Evolutionary conservation across 2,797 vertebrate genomes (phyloP), one percentile per base, ranked within the genome.

Genomic region (Rhinella marina): DNA sequence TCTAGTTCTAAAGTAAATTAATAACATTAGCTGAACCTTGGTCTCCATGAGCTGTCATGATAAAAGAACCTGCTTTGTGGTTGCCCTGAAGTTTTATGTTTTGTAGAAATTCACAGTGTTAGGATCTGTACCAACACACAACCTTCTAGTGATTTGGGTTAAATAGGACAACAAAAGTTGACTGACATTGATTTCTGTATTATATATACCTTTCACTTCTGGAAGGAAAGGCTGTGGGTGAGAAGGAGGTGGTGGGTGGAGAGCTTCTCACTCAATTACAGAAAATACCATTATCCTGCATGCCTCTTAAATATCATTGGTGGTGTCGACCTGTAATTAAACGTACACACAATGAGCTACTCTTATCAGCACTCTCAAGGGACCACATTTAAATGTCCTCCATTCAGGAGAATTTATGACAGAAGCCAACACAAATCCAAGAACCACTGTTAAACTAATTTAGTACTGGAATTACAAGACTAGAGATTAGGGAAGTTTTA

Each of bases 331-430:
- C 83, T 81, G 48, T 85, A 85, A 88, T 88, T 85, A 88, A 78
- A 85, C 29, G 29, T 79, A 61, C 68, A 85, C 70, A 88, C 77
- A 88, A 64, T 81, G 48, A 64, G 82, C 62, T 62, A 32, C 57
- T 76, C 86, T 85, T 88, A 88, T 85, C 83, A 81, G 83, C 25
- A 7, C 66, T 85, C 83, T 85, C 87, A 76, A 48, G 78, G 77
- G 87, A 88, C 78, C 57, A n/a, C 54, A 81, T 81, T 70, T 88
- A 81, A 81, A 88, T 52, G 48, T 25, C 21, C 66, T 81, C 57
- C 83, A 88, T 85, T 85, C 83, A 73, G 77, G 41, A 66, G 77
- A 88, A 81, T 88, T 81, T 88, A 85, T 85, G 78, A 88, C 57
- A 76, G 25, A 56, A 88, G 32, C 62, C 64, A 81, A 80, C n/a